Evolutionary conservation across 1,140 invertebrate genomes (phyloP).

Genomic region (Leptinotarsa lineolata): DNA sequence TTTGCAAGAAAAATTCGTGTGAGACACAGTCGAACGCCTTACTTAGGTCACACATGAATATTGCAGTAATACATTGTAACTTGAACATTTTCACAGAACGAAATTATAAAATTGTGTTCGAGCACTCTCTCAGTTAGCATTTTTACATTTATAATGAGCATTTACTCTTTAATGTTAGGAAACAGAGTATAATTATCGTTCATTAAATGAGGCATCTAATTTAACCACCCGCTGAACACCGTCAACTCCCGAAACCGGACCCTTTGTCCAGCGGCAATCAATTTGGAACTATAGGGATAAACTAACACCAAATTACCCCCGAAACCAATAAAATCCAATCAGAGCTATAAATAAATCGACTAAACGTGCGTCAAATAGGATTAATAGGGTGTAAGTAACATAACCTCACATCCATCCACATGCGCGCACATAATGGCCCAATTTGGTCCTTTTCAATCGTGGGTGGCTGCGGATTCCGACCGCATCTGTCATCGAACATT

Average conservation of each 20-base stretch:
- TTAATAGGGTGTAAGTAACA: slow-evolving; percentile 25
- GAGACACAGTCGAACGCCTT: too few species aligned
- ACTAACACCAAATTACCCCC: slow-evolving; percentile 12
- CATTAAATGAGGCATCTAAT: too few species aligned
- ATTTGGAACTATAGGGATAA: not conserved
- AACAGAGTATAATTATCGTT: too few species aligned
- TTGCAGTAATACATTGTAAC: too few species aligned
- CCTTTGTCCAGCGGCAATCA: not conserved
- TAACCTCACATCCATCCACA: slow-evolving; percentile 15
- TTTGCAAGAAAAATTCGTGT: too few species aligned
- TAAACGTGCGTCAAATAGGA: slow-evolving; percentile 16
- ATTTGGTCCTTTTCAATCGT: slow-evolving; percentile 17
- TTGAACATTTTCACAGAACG: too few species aligned
- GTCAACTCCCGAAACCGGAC: not conserved
- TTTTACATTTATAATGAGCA: too few species aligned
- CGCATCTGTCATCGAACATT: slow-evolving; percentile 21
- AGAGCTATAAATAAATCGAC: slow-evolving; percentile 12
- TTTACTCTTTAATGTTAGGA: too few species aligned
- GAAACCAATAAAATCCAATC: slow-evolving; percentile 19
- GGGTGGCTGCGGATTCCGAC: slow-evolving; percentile 17
- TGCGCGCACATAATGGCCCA: slow-evolving; percentile 19
- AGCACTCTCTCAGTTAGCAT: too few species aligned
- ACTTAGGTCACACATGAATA: too few species aligned
- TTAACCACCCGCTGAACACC: too few species aligned
- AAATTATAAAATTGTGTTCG: too few species aligned